These are phyloP conservation scores for Grammomys dolichurus DNA, from an alignment of 2,113 vertebrate species.

Conservation along the genomic window DNA sequence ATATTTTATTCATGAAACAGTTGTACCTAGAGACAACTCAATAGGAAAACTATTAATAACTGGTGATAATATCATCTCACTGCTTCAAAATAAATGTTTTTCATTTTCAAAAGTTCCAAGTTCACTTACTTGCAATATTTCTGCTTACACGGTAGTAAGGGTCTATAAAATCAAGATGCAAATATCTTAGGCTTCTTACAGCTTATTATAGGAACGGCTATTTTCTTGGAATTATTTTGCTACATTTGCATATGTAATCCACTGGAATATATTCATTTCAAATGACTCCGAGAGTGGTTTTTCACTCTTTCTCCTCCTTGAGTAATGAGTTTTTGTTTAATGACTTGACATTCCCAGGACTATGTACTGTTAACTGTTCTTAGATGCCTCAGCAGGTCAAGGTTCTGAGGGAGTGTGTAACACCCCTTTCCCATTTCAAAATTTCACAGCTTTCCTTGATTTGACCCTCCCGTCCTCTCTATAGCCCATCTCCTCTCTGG, in stretches of 20 bases:
- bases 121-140: slow-evolving; percentile 73
- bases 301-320: slow-evolving; percentile 36
- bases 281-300: slow-evolving; percentile 44
- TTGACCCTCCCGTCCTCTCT: neutral
- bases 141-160: slow-evolving; percentile 42
- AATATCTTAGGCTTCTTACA: slow-evolving; percentile 66
- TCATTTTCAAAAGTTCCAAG: slow-evolving; percentile 78
- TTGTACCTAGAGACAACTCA: slow-evolving; percentile 75
- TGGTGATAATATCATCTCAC: slow-evolving; percentile 79
- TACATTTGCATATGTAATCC: slow-evolving; percentile 69
- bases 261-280: slow-evolving; percentile 68
- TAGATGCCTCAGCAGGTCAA: neutral
- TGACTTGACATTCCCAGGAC: slow-evolving; percentile 14
- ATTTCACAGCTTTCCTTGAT: neutral
- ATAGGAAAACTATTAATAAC: slow-evolving; percentile 78
- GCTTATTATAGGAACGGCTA: slow-evolving; percentile 49
- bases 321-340: slow-evolving; percentile 66
- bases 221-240: slow-evolving; percentile 74
- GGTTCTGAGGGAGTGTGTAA: neutral
- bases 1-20: slow-evolving; percentile 80
- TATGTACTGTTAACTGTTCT: neutral
- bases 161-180: slow-evolving; percentile 74
- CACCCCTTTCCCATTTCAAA: slow-evolving; percentile 19
- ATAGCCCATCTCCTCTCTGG: neutral
- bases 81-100: slow-evolving; percentile 79